Percentiles rank a stretch among this genome's conserved stretches.
These are phyloP conservation scores for Hyposmocoma kahamanoa DNA, from an alignment of 1,140 invertebrate genomes.

Conservation along the genomic window DNA sequence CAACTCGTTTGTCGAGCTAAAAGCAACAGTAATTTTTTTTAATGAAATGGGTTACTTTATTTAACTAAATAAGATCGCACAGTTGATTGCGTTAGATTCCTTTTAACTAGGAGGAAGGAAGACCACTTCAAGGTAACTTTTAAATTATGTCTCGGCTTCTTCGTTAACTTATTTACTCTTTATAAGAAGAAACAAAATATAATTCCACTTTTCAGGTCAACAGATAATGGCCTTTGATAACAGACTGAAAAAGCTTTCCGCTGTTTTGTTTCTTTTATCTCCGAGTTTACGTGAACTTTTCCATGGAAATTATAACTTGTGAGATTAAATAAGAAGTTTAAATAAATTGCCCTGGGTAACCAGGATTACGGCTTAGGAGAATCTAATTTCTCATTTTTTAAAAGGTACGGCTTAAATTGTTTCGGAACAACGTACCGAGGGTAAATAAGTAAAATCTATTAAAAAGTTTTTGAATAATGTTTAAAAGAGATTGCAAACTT, in stretches of 20 bases:
- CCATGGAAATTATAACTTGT: conserved; percentile 66
- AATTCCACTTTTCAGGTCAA: conserved; percentile 65
- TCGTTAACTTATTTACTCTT: conserved; percentile 63
- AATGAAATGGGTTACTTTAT: no score
- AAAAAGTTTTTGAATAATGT: background rate
- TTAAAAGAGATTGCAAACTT: no score
- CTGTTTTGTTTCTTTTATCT: conserved; percentile 68
- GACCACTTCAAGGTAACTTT: conserved; percentile 49
- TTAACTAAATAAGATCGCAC: background rate
- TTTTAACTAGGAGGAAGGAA: background rate
- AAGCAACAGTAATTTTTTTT: no score
- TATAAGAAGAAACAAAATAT: conserved; percentile 63
- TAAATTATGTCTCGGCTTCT: conserved; percentile 55
- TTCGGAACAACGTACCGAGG: background rate
- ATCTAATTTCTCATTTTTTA: conserved; percentile 32
- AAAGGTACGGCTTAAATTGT: conserved; percentile 11
- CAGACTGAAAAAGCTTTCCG: conserved; percentile 65
- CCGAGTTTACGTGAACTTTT: conserved; percentile 56
- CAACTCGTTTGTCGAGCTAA: no score
- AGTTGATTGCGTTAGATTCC: background rate
- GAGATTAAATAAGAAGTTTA: conserved; percentile 67
- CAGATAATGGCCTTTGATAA: conserved; percentile 70
- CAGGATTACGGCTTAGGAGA: conserved; percentile 35
- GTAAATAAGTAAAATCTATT: no score
- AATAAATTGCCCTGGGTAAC: conserved; percentile 58